Base-by-base conservation (phyloP, 1,140 invertebrate genomes). In the Araneus ventricosus region DNA sequence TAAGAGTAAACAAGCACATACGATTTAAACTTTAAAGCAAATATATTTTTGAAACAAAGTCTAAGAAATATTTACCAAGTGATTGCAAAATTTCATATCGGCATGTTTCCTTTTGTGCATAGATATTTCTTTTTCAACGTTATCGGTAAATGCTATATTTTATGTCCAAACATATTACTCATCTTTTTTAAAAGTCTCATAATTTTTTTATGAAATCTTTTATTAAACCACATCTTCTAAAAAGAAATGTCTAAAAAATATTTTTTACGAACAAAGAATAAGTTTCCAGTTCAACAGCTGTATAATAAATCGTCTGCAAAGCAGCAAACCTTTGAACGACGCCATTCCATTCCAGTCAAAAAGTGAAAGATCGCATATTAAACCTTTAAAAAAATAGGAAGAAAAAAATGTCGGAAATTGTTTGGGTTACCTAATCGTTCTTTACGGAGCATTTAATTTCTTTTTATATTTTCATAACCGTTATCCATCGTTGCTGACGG, bases 401-500 rank as follows among this genome's bases (percentile, higher is more conserved):
- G 34, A 34, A 37, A 34, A 75, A 75, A 20, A 75, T 0, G 17
- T 75, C 30, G 4, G 30, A 75, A 75, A 75, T 75, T 22, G 70
- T 34, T 75, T 37, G 34, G 20, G 70, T 30, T 34, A 75, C 30
- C 30, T 75, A 75, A 75, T 75, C 70, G 34, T 75, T 75, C 59
- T 75, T 75, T 75, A 30, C 30, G 70, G 27, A 30, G 30, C 70
- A 75, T 75, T 75, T 75, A 75, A 75, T 75, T 75, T 75, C 70
- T 30, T 30, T 30, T 37, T n/a, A 10, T 67, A 75, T 34, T 37
- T 20, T 30, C 20, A 75, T 22, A 75, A 75, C 70, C 14, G 30
- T 37, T 20, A 34, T 30, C 70, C 30, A 34, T 34, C 27, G 30
- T 17, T 30, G 5, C 30, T 34, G 70, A 75, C 70, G 17, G 30